Evolutionary conservation across 1,140 invertebrate genomes (phyloP).

Genomic region (Eufriesea mexicana): DNA sequence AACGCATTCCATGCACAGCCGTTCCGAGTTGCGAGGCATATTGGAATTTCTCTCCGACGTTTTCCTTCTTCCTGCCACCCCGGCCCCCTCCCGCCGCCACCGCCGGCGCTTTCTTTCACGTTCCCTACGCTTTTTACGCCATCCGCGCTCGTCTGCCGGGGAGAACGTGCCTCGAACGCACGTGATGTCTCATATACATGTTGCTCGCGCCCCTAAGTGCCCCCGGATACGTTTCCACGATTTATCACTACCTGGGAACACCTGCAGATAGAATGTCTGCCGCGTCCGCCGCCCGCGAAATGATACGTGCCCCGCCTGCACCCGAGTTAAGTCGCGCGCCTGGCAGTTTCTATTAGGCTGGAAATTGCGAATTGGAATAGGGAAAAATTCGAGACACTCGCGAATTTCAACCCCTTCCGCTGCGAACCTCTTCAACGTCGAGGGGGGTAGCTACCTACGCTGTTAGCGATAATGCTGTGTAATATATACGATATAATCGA

Average conservation of each 20-base stretch:
- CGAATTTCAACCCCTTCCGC: too few relatives aligned
- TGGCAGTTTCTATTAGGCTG: neutral
- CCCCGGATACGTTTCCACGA: constrained; percentile 54
- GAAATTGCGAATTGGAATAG: neutral
- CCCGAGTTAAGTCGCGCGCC: constrained; percentile 8
- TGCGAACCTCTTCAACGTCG: too few relatives aligned
- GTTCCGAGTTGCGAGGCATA: constrained; percentile 72
- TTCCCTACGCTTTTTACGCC: constrained; percentile 3
- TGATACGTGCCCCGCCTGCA: constrained; percentile 3
- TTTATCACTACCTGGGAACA: constrained; percentile 58
- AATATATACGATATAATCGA: too few relatives aligned
- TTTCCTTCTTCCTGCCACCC: constrained; percentile 11
- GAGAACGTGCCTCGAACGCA: constrained; percentile 57
- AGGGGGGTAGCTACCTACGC: too few relatives aligned
- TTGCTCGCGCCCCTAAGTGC: constrained; percentile 49
- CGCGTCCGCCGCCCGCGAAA: constrained; percentile 20
- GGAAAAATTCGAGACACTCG: neutral
- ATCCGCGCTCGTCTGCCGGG: constrained; percentile 42
- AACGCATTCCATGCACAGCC: constrained; percentile 75
- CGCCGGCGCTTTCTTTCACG: neutral
- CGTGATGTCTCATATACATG: constrained; percentile 59
- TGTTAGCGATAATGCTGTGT: too few relatives aligned
- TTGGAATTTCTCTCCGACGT: constrained; percentile 74
- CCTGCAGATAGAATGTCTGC: constrained; percentile 54
- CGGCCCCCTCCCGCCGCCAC: neutral